A percentile compares a stretch with the other conserved stretches of the same genome.
These are phyloP conservation scores for Drepanosiphum platanoidis DNA, from an alignment of 2,888 invertebrate genomes.

Conservation along the genomic window DNA sequence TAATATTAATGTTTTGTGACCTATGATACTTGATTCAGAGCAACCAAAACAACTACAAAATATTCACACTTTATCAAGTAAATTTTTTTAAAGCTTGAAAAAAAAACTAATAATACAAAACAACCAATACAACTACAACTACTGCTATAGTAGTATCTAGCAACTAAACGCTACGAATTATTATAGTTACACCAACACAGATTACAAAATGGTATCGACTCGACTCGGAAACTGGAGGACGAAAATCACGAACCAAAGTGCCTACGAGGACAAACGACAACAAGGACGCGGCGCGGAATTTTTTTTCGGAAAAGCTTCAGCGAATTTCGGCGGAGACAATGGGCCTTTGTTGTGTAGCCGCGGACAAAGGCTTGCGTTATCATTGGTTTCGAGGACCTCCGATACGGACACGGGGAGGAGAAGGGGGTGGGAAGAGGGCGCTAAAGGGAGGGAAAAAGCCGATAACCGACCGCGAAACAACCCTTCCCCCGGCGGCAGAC, in stretches of 20 bases:
- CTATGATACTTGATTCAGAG: too few species aligned
- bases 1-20: too few species aligned
- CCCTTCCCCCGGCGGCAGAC: not conserved
- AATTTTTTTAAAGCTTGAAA: too few species aligned
- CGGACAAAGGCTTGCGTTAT: constrained; percentile 50
- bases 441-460: not conserved
- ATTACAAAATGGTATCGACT: too few species aligned
- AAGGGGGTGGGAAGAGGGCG: not conserved
- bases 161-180: too few species aligned
- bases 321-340: not conserved
- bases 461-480: not conserved
- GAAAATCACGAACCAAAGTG: not conserved
- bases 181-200: too few species aligned
- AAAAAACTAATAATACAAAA: too few species aligned
- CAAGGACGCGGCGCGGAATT: not conserved
- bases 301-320: not conserved
- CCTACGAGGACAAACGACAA: not conserved
- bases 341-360: not conserved
- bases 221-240: not conserved
- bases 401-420: not conserved
- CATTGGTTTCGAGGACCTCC: not conserved
- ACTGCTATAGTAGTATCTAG: too few species aligned
- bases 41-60: too few species aligned
- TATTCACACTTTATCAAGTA: too few species aligned
- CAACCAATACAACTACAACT: too few species aligned